Evolutionary conservation across 2,888 invertebrate genomes (phyloP), one percentile per base, ranked within the genome.

Genomic region (Drosophila sordidapex): DNA sequence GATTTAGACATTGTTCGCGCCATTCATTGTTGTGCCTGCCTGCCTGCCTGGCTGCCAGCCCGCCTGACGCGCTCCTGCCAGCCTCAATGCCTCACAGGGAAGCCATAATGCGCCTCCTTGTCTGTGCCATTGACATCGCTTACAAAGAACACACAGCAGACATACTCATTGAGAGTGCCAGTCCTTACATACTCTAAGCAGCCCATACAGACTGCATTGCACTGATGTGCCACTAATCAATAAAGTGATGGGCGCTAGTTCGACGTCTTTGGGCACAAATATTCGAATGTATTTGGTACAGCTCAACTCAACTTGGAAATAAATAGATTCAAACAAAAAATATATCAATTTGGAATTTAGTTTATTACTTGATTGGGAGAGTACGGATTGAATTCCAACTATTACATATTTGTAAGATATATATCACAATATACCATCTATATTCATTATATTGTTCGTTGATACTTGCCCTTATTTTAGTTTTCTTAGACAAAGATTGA

Each of bases 1-100:
- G 87, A 87, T 87, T 87, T 87, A 90, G 88, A 77, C 89, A 82
- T 89, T 90, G 89, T 89, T 82, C 74, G 82, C 71, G 67, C 71
- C 65, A 79, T 78, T 87, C 87, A 84, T 87, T 87, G 90, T 87
- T 82, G 76, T 69, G 64, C 27, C 52, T 38, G 40, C 62, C 52
- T 38, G 40, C 62, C 29, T 25, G 33, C 31, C 49, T 15, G 13
- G 1, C 38, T 40, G 11, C 21, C 21, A 21, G 40, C 5, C 5
- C 21, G 18, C 29, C 66, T 11, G 21, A 35, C 15, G 18, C 33
- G 4, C 33, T n/a, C 18, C 36, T 11, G 38, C 18, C 65, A 27
- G 25, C 27, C 51, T 4, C 53, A 21, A 56, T 6, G 48, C 11
- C 35, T 36, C 10, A 49, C 56, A 43, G 58, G 58, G 83, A 83